These are phyloP conservation scores for Plectrocnemia conspersa DNA, from an alignment of 1,140 invertebrate genomes.

Conservation along the genomic window DNA sequence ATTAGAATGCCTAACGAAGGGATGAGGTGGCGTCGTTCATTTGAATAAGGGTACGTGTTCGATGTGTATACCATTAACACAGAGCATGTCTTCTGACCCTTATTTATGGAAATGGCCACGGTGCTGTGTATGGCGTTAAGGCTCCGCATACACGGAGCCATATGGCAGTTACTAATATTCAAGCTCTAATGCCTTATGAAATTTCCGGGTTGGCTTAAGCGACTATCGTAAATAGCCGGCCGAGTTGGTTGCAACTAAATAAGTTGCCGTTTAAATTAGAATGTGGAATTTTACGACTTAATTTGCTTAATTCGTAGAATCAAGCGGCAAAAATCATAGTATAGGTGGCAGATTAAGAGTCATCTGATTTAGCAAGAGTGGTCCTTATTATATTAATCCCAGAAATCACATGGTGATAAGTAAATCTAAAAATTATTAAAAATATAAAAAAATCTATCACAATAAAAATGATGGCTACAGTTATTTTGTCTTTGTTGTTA, in stretches of 20 bases:
- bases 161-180: slow-evolving; percentile 21
- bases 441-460: too few species aligned
- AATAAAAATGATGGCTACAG: too few species aligned
- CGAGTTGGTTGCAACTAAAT: slow-evolving; percentile 15
- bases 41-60: not conserved
- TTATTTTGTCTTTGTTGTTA: too few species aligned
- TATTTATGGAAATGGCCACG: slow-evolving; percentile 19
- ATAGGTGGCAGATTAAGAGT: too few species aligned
- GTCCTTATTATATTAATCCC: too few species aligned
- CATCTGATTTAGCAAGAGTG: slow-evolving; percentile 3
- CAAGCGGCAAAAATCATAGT: too few species aligned
- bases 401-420: too few species aligned
- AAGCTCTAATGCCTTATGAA: slow-evolving; percentile 24
- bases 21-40: too few species aligned
- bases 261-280: slow-evolving; percentile 13
- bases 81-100: slow-evolving; percentile 17
- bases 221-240: slow-evolving; percentile 16
- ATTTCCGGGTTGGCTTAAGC: slow-evolving; percentile 15
- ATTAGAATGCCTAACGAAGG: too few species aligned
- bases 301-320: slow-evolving; percentile 13
- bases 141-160: slow-evolving; percentile 10
- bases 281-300: slow-evolving; percentile 20
- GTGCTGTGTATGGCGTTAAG: slow-evolving; percentile 12
- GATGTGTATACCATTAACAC: not conserved
- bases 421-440: too few species aligned